These are phyloP conservation scores for Agelas oroides DNA, from an alignment of 37 sponge, comb jelly and placozoan genomes.

Conservation along the genomic window DNA sequence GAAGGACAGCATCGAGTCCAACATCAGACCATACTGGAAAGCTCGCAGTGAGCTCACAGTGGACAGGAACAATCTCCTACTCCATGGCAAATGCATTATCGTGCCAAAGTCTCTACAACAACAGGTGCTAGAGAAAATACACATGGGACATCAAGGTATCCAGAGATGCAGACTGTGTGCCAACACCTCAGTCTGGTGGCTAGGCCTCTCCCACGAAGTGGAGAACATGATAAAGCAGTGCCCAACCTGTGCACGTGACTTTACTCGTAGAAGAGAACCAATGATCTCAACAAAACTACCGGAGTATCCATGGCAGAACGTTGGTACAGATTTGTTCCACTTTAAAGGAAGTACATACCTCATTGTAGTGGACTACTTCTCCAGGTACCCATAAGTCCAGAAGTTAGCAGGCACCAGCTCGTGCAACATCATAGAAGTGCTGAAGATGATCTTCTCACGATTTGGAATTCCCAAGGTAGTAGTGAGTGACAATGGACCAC, in stretches of 20 bases:
- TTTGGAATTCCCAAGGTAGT: conserved; percentile 31
- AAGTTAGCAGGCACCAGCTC: conserved; percentile 23
- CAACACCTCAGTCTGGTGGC: conserved; percentile 63
- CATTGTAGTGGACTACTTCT: conserved; percentile 45
- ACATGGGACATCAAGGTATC: conserved; percentile 60
- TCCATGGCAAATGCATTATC: conserved; percentile 14
- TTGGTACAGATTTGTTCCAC: conserved; percentile 51
- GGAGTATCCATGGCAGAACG: conserved; percentile 58
- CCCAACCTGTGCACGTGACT: conserved; percentile 21
- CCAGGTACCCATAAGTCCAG: conserved; percentile 44
- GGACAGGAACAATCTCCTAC: neutral
- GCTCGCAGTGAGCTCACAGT: neutral
- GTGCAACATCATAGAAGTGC: conserved; percentile 1
- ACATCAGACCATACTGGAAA: conserved; percentile 30
- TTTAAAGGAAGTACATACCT: conserved; percentile 30
- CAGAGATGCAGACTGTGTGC: conserved; percentile 37
- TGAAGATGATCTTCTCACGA: conserved; percentile 41
- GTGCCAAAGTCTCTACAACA: conserved; percentile 34
- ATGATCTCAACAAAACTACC: conserved; percentile 20
- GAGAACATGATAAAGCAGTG: conserved; percentile 49
- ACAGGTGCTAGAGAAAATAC: conserved; percentile 37
- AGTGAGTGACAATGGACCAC: conserved; percentile 52
- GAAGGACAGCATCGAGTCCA: neutral
- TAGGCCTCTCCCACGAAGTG: conserved; percentile 29
- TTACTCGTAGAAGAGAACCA: conserved; percentile 14